Evolutionary conservation across 2,797 vertebrate species (phyloP), one percentile per base, ranked within the genome.

Genomic region (Psittacula echo): DNA sequence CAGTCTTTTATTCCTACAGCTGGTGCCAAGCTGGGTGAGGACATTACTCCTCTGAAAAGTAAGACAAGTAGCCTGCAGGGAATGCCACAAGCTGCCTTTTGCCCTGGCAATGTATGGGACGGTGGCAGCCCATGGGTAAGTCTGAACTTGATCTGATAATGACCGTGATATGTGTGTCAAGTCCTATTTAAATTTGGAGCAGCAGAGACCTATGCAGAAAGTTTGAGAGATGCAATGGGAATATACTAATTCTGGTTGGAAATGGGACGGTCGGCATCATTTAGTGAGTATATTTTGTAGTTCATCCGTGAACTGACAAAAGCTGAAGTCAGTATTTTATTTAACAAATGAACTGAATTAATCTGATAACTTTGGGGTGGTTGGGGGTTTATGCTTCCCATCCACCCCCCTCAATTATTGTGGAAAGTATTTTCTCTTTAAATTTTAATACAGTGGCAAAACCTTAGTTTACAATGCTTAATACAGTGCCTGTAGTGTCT

Each of bases 61-160:
- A 95, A 97, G 96, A 98, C 96, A 97, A 98, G 97, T 98, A 98
- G 93, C 98, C 98, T 98, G 96, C 23, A 32, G 96, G 96, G 97
- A 98, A 97, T 95, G 96, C 94, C 98, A 97, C 94, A 54, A 96
- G 91, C 92, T 97, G 96, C 98, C 97, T 97, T 98, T 97, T 96
- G 93, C 91, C 48, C 75, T 98, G 97, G 97, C 97, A 86, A 98
- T 83, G 61, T 94, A 71, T 94, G 97, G 97, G 97, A 98, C 93
- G 47, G 97, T 98, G 97, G 97, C 97, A 97, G 98, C 97, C 92
- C 97, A 76, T 97, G 97, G 99, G 99, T 99, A 98, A 99, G 99
- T 99, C 95, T 96, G 89, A 89, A 53, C 94, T 90, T 2, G 29
- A 87, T 96, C 90, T 90, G 96, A 89, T 70, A 93, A 75, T 56